phyloP scores from a whole-genome alignment of 2,888 invertebrate genomes.

The Lucinisca nassula region DNA sequence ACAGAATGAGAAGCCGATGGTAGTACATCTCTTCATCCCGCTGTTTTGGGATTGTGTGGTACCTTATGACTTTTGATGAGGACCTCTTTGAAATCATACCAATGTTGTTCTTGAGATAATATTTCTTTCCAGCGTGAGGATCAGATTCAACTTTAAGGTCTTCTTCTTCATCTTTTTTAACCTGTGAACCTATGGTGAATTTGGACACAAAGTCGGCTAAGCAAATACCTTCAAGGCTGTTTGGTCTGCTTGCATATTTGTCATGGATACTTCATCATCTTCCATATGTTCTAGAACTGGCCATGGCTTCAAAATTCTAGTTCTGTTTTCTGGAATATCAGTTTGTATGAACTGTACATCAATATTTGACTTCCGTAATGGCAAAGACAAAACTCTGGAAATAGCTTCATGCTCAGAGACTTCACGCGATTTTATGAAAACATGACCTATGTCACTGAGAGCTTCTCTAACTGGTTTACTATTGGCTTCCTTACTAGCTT shows the following conservation, averaged over 20 bases:
- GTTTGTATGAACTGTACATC: constrained; percentile 49
- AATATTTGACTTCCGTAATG: constrained; percentile 47
- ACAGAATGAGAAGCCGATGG: constrained; percentile 40
- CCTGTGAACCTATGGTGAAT: no score
- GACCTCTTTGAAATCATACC: constrained; percentile 36
- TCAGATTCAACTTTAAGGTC: no score
- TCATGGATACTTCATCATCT: constrained; percentile 60
- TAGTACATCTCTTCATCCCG: constrained; percentile 43
- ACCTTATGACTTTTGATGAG: constrained; percentile 29
- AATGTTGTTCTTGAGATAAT: constrained; percentile 36
- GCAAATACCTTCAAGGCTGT: constrained; percentile 44
- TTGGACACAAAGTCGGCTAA: constrained; percentile 62
- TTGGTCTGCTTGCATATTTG: constrained; percentile 54
- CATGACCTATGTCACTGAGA: constrained; percentile 42
- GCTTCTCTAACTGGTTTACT: constrained; percentile 34
- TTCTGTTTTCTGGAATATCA: constrained; percentile 47
- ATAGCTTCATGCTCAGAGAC: constrained; percentile 61
- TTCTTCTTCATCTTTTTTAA: no score
- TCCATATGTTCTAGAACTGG: constrained; percentile 44
- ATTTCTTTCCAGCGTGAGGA: no score
- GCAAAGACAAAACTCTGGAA: constrained; percentile 43
- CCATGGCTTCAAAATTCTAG: constrained; percentile 48
- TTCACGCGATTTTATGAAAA: constrained; percentile 51
- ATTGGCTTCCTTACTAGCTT: constrained; percentile 56
- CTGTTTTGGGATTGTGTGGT: constrained; percentile 42